A percentile compares a stretch with the other conserved stretches of the same genome.
Evolutionary conservation across 2,113 vertebrate species (phyloP).

Genomic region (Gracilinanus agilis): DNA sequence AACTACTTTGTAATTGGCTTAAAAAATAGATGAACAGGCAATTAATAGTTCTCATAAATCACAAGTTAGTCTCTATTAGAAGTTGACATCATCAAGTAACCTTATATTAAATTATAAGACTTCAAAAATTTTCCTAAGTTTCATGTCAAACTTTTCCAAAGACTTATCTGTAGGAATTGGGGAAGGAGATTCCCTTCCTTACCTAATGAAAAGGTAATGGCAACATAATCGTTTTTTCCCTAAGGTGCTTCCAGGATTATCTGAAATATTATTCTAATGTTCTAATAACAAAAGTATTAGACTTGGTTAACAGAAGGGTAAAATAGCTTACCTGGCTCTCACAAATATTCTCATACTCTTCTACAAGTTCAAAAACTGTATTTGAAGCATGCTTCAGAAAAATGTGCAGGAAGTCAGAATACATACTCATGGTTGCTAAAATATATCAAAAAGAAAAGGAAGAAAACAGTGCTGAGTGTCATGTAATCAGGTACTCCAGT

Average conservation of each 20-base stretch:
- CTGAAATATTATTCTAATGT: background rate
- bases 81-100: background rate
- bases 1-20: background rate
- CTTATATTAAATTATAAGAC: background rate
- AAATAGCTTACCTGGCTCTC: conserved; percentile 88
- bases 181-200: background rate
- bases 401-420: conserved; percentile 93
- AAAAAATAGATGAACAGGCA: background rate
- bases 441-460: conserved; percentile 63
- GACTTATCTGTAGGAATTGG: background rate
- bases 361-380: conserved; percentile 94
- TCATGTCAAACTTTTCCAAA: background rate
- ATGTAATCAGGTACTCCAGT: background rate
- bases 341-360: conserved; percentile 94
- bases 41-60: background rate
- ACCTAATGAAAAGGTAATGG: background rate
- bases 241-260: background rate
- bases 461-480: conserved; percentile 10
- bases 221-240: background rate
- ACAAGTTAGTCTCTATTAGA: background rate
- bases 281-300: background rate
- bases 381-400: conserved; percentile 93
- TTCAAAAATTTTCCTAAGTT: background rate
- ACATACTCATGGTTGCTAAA: conserved; percentile 94
- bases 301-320: background rate